A percentile compares a stretch with the other conserved stretches of the same genome.
These are phyloP conservation scores for Porites lutea DNA, from an alignment of 64 coral and sea anemone species.

Conservation along the genomic window DNA sequence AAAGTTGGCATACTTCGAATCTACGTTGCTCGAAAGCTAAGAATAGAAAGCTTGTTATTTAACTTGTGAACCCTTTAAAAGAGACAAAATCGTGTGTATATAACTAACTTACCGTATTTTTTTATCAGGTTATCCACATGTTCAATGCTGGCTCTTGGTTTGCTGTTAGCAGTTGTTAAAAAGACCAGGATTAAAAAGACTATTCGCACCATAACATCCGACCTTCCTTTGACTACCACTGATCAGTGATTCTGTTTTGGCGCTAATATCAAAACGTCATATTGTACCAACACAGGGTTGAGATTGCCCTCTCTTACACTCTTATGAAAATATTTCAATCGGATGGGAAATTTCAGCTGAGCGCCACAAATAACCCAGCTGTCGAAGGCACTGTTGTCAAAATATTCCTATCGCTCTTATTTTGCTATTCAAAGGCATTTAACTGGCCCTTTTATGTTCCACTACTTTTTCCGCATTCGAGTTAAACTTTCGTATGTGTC, in stretches of 20 bases:
- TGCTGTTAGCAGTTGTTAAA: conserved; percentile 3
- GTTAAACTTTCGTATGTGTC: neutral
- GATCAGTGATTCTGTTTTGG: neutral
- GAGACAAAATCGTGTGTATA: neutral
- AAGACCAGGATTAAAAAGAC: conserved; percentile 3
- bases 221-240: neutral
- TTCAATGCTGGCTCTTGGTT: neutral
- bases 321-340: neutral
- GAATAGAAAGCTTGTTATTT: no score
- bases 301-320: neutral
- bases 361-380: neutral
- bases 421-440: neutral
- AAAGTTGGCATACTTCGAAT: no score
- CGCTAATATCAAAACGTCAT: conserved; percentile 14
- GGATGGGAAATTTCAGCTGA: neutral
- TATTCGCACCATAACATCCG: neutral
- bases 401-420: neutral
- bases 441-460: neutral
- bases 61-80: no score
- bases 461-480: conserved; percentile 43
- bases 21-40: no score
- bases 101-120: neutral
- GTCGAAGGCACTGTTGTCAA: neutral
- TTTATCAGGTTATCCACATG: neutral
- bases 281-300: neutral